phyloP scores from a whole-genome alignment of 2,797 vertebrate species.

The Eulemur mongoz region DNA sequence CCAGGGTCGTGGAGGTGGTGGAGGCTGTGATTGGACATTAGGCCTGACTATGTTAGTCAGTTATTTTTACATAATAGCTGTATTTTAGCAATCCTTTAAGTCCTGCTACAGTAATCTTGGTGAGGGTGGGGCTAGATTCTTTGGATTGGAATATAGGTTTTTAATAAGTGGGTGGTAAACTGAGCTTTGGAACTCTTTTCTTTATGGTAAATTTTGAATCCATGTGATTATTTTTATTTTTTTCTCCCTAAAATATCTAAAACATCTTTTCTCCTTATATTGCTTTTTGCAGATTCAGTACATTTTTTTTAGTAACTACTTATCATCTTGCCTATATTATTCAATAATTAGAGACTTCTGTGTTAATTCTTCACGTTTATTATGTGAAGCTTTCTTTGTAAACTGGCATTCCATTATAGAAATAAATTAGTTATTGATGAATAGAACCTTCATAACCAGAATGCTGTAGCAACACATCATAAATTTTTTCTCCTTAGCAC shows the following conservation, averaged over 20 bases:
- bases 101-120: background rate
- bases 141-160: background rate
- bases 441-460: slow-evolving; percentile 79
- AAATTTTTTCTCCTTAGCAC: slow-evolving; percentile 77
- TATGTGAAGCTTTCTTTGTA: slow-evolving; percentile 69
- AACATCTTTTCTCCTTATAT: background rate
- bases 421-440: slow-evolving; percentile 82
- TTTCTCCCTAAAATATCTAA: background rate
- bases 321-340: slow-evolving; percentile 47
- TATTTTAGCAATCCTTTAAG: background rate
- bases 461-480: slow-evolving; percentile 75
- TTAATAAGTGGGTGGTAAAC: background rate
- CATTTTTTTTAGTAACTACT: slow-evolving; percentile 64
- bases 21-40: background rate
- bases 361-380: slow-evolving; percentile 71
- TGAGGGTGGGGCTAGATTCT: background rate
- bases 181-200: background rate
- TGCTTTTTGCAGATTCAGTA: slow-evolving; percentile 1
- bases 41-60: background rate
- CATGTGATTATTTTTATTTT: background rate
- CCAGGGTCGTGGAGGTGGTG: fast-evolving
- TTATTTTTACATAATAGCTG: background rate
- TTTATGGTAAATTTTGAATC: background rate
- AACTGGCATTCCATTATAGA: slow-evolving; percentile 76
- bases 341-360: slow-evolving; percentile 63